Base-by-base conservation (phyloP, 2,888 invertebrate species). In the Eristalinus aeneus region DNA sequence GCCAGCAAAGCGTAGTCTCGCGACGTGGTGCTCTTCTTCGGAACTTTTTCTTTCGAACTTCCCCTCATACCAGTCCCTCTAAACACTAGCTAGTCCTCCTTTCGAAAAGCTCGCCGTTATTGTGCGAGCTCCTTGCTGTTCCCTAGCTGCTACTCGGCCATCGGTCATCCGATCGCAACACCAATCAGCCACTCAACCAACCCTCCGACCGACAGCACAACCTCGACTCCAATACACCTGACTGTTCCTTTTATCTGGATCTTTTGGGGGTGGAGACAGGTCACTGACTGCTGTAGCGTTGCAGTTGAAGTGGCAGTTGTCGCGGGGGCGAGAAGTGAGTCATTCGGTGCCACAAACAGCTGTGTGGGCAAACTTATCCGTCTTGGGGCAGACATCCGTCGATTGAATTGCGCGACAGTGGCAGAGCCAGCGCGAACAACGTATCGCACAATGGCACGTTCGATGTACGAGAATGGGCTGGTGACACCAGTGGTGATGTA, bases 21-120 rank as follows among this genome's bases (percentile, higher is more conserved):
- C 36, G 74, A 39, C 74, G 74, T 78, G 58, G 73, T 71, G 73
- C 23, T 76, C 68, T 67, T 76, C 53, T 61, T 46, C 16, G 16
- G 61, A 54, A 74, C 64, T 77, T 82, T 64, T 74, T 74, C 74
- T 64, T 80, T 80, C 74, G 68, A 69, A 80, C 60, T 86, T 82
- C 74, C 86, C 86, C 81, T 82, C 20, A 81, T 39, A 76, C 75
- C 72, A 69, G 10, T 81, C 80, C 80, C 75, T 76, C 36, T 72
- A 71, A 12, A 22, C 65, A 20, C 36, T 63, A 60, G 46, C 32
- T 22, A 56, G 5, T 46, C 58, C 77, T 77, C 64, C 72, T 74
- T 53, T 69, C 23, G 36, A 58, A 65, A 27, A 67, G 39, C 16
- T 46, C 46, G 16, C 8, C 16, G 16, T 1, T 6, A 20, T 60